Evolutionary conservation across 2,797 vertebrate genomes (phyloP), one percentile per base, ranked within the genome.

Genomic region (Discoglossus pictus): DNA sequence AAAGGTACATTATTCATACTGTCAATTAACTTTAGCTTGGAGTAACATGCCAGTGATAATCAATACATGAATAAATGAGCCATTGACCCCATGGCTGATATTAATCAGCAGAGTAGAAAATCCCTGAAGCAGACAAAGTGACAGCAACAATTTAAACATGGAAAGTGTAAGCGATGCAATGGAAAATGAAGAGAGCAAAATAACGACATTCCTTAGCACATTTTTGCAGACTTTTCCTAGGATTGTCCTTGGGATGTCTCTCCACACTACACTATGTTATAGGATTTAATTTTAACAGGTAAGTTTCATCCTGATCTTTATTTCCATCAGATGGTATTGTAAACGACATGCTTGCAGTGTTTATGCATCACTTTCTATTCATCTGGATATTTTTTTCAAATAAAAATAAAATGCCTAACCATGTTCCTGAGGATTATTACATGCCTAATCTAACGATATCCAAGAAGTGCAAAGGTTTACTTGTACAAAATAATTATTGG

Each of bases 51-150:
- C 60, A 63, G 27, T 24, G 48, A 43, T 63, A 56, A 71, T 71
- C 68, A 64, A 71, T 71, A 71, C 27, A 20, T 43, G 68, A 71
- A 71, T 63, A 71, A 71, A 71, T 71, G 60, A 71, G 60, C 60
- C 17, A 46, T 64, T 71, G 68, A 71, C 68, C 68, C 51, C 44
- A 20, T 64, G 52, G 68, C 60, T 36, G 43, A 43, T 64, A 71
- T 71, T 71, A 58, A 71, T 64, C 68, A 71, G 24, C 9, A 53
- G 34, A 51, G 42, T 55, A 51, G 52, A 63, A 71, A 63, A 61
- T 11, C 59, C 68, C 68, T 58, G 60, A 51, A 63, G 60, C 68
- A 63, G 24, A 21, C 24, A 62, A 71, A 64, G 46, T 71, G 68
- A 71, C 68, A 65, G 61, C 38, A 71, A 51, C 61, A 52, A 64